These are phyloP conservation scores for Podotricha telesiphe DNA, from an alignment of 2,888 invertebrate species.

Conservation along the genomic window DNA sequence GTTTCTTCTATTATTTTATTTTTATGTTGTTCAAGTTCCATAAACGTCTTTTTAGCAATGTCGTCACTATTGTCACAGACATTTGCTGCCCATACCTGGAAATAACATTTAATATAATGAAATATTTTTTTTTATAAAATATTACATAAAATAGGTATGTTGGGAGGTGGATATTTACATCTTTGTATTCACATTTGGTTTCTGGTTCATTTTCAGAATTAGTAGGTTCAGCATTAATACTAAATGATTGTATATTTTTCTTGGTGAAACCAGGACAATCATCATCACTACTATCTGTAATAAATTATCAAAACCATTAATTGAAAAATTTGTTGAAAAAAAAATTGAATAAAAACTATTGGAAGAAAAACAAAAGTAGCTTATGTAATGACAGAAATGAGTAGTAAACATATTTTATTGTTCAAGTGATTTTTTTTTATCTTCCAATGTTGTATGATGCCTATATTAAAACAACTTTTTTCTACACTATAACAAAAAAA, in stretches of 20 bases:
- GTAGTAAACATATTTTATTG: too few relatives aligned
- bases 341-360: too few relatives aligned
- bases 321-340: too few relatives aligned
- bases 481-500: too few relatives aligned
- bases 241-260: slow-evolving; percentile 32
- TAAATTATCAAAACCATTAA: background rate
- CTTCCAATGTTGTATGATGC: too few relatives aligned
- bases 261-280: slow-evolving; percentile 54
- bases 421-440: too few relatives aligned
- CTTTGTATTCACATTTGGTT: slow-evolving; percentile 61
- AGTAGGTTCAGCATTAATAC: slow-evolving; percentile 44
- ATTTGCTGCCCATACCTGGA: slow-evolving; percentile 69
- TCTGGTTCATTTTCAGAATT: slow-evolving; percentile 59
- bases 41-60: slow-evolving; percentile 77
- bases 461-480: too few relatives aligned
- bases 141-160: too few relatives aligned
- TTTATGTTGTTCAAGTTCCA: slow-evolving; percentile 84
- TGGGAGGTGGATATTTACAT: slow-evolving; percentile 57
- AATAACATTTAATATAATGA: slow-evolving; percentile 12
- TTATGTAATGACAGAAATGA: too few relatives aligned
- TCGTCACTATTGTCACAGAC: slow-evolving; percentile 68
- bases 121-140: too few relatives aligned
- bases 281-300: slow-evolving; percentile 77
- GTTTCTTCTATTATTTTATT: slow-evolving; percentile 85
- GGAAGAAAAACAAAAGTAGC: too few relatives aligned